Evolutionary conservation across 2,113 vertebrate genomes (phyloP), one percentile per base, ranked within the genome.

Genomic region (Parus major): DNA sequence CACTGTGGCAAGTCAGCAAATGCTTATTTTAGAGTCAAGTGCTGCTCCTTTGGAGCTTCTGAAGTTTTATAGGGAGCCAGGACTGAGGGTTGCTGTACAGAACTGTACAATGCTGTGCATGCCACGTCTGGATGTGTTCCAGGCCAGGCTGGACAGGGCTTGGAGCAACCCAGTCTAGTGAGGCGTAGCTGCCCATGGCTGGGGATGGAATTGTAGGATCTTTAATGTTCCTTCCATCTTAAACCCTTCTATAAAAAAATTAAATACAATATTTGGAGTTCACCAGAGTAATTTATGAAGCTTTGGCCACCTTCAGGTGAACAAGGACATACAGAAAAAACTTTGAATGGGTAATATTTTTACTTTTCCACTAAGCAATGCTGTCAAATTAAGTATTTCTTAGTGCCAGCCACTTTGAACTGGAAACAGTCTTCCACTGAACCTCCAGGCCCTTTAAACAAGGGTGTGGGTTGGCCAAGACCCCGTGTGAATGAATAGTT

Each of bases 401-500:
- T 27, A 10, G 44, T 12, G 21, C 36, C 46, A 73, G 76, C 16
- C 47, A 14, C 27, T 83, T 49, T 47, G 50, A 86, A 29, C 47
- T 2, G 0, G 60, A 71, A 78, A 18, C 18, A 44, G 8, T 6
- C 6, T 46, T 57, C 52, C 39, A 28, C 17, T 13, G 22, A 50
- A 35, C 60, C 29, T 42, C 31, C 23, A 47, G 25, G 17, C 6
- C 8, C 44, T 86, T 23, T 16, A 77, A 80, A 18, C 4, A 29
- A 47, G 25, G 39, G 10, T 15, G 59, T 0, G 5, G 36, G 36
- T 35, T 50, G 65, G 71, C 12, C 8, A 21, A 39, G 50, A 29
- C 29, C 27, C 22, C 0, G 0, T 23, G 55, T 14, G 39, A 57
- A 36, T 1, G 7, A 50, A 3, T 2, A 29, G 7, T 24, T 86